phyloP scores from a whole-genome alignment of 1,140 invertebrate species.

The Trialeurodes vaporariorum region DNA sequence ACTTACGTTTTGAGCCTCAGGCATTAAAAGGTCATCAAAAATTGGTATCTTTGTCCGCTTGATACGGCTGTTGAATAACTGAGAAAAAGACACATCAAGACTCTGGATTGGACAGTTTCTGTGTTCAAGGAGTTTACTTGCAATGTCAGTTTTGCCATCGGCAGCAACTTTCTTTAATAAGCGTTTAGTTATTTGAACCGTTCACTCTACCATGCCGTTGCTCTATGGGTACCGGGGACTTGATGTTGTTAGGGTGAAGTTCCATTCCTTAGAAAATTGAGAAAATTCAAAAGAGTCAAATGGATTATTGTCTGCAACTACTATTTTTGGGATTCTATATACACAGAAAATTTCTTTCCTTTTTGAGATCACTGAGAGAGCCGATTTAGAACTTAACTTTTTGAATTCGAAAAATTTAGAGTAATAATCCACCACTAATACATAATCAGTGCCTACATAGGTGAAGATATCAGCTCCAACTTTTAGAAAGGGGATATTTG shows the following conservation, averaged over 20 bases:
- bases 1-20: neutral
- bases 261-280: conserved; percentile 14
- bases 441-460: conserved; percentile 2
- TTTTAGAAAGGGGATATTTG: conserved; percentile 20
- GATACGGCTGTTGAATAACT: conserved; percentile 2
- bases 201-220: conserved; percentile 19
- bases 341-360: conserved; percentile 28
- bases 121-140: conserved; percentile 8
- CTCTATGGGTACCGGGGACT: conserved; percentile 13
- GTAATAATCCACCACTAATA: neutral
- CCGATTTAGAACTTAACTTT: neutral
- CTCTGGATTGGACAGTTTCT: conserved; percentile 9
- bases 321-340: conserved; percentile 26
- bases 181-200: conserved; percentile 13
- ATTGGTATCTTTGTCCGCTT: neutral
- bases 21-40: neutral
- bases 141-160: conserved; percentile 4
- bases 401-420: neutral
- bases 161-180: conserved; percentile 14
- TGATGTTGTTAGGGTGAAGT: conserved; percentile 5
- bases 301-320: conserved; percentile 29
- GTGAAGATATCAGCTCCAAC: conserved; percentile 20
- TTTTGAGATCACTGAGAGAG: conserved; percentile 8
- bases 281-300: conserved; percentile 16
- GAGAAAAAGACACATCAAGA: conserved; percentile 2